Base-by-base conservation (phyloP, 2,113 vertebrate genomes). In the Cheirogaleus medius region DNA sequence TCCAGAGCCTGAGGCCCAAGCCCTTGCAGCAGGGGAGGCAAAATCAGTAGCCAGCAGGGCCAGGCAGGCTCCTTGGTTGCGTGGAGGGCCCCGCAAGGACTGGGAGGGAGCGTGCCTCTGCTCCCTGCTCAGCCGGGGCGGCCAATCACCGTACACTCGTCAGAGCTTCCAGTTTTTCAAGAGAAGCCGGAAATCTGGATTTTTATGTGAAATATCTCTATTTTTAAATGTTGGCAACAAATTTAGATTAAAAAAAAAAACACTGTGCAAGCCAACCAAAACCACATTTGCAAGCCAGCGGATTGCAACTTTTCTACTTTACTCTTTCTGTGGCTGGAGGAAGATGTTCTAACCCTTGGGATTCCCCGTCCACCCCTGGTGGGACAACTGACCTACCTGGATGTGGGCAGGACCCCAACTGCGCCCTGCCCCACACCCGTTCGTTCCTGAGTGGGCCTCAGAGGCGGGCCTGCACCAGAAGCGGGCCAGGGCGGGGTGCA, bases 181-280 rank as follows among this genome's bases (percentile, higher is more conserved):
- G 83, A 97, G 96, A 96, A 97, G 96, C 86, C 44, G 0, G 87
- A 91, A 97, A 95, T 97, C 80, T 81, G 93, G 91, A 92, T 96
- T 97, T 97, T 96, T 97, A 93, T 93, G 84, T 95, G 92, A 95
- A 96, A 96, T 80, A 84, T 97, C 66, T 96, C 93, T 97, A 97
- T 98, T 97, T 97, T 97, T 96, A 97, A 97, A 86, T 83, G 39
- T 96, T 97, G 97, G 97, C 95, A 97, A 76, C 87, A 90, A 97
- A 95, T 76, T 94, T 44, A 78, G 77, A 69, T 87, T 21, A 5
- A 15, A 74, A 71, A 84, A 95, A 94, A 81, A 69, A 60, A 32
- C 34, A 63, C 25, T 21, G n/a, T 77, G 13, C 82, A 94, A 96
- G 91, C 95, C 95, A 96, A 97, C 68, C 85, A 68, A 89, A 86